Evolutionary conservation across 1,140 invertebrate genomes (phyloP), one percentile per base, ranked within the genome.

Genomic region (Holcopasites calliopsidis): DNA sequence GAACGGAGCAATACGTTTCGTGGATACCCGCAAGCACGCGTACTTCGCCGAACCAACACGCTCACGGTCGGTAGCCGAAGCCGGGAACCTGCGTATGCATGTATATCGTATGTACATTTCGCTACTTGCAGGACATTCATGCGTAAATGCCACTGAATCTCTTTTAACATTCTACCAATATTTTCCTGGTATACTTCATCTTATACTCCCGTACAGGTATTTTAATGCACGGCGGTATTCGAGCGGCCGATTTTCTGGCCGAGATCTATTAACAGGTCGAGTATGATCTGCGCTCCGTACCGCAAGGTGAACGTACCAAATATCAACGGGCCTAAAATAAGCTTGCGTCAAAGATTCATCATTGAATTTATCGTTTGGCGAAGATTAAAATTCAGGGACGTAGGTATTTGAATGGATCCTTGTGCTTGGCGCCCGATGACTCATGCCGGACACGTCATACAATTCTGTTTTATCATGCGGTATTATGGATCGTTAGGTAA

Each of bases 381-480:
- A 4, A 44, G 50, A 73, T 73, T 73, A 44, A 65, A 44, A 65
- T 73, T 35, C 71, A 73, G 61, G 71, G 11, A 11, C 71, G 71
- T 73, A 33, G 28, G 10, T 61, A 61, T 11, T 35, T 10, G 2
- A 0, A 0, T 0, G 26, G 11, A 6, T 3, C 16, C 31, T 31
- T 49, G 21, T 38, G 10, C 33, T 50, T 38, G 23, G 13, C 13
- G 6, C 3, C 23, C 28, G 31, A 54, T 73, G 70, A 65, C 38
- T 65, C 60, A 65, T 26, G 0, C 13, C 16, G 1, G 28, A 42
- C 70, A 65, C 61, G 49, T 73, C 61, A 73, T n/a, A 54, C n/a
- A 13, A 65, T 35, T 50, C 58, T 61, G 18, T 49, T 61, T 61
- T 71, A 61, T 61, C 38, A 44, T 70, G 26, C 28, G 66, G n/a